phyloP scores from a whole-genome alignment of 2,113 vertebrate genomes.

The Megalops atlanticus region DNA sequence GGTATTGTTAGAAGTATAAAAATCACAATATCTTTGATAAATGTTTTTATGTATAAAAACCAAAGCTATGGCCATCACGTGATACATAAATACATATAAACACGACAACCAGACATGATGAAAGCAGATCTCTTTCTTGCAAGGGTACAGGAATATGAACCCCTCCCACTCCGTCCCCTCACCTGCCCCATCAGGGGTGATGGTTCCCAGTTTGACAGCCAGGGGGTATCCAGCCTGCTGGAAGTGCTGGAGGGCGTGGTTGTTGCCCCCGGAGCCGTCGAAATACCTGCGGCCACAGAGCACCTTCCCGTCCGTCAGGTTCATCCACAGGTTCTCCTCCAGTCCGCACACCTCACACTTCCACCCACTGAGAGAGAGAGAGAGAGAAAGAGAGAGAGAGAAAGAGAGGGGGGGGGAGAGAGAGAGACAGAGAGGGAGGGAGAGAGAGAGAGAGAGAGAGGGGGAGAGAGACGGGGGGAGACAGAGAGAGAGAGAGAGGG shows the following conservation, averaged over 20 bases:
- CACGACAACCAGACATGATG: background rate
- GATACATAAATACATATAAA: too few relatives aligned
- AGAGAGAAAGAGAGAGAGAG: background rate
- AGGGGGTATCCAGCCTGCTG: slow-evolving; percentile 87
- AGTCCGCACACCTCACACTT: slow-evolving; percentile 93
- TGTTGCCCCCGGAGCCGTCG: slow-evolving; percentile 94
- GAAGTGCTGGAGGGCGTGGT: slow-evolving; percentile 90
- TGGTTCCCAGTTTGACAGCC: slow-evolving; percentile 96
- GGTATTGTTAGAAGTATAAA: too few relatives aligned
- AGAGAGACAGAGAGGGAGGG: background rate
- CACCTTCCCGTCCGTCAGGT: slow-evolving; percentile 92
- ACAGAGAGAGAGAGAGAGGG: background rate
- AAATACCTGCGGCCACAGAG: slow-evolving; percentile 95
- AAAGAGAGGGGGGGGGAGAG: background rate
- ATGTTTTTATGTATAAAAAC: too few relatives aligned
- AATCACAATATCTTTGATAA: too few relatives aligned
- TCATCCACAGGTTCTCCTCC: slow-evolving; percentile 97
- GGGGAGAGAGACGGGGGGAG: too few relatives aligned
- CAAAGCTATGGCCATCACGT: too few relatives aligned
- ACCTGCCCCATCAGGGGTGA: slow-evolving; percentile 96
- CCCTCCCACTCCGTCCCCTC: slow-evolving; percentile 21
- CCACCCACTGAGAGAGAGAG: slow-evolving; percentile 80
- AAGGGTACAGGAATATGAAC: background rate
- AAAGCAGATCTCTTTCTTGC: background rate
- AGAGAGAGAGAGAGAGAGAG: background rate